These are phyloP conservation scores for Cryptus viduatorius DNA, from an alignment of 2,888 invertebrate species.

Conservation along the genomic window DNA sequence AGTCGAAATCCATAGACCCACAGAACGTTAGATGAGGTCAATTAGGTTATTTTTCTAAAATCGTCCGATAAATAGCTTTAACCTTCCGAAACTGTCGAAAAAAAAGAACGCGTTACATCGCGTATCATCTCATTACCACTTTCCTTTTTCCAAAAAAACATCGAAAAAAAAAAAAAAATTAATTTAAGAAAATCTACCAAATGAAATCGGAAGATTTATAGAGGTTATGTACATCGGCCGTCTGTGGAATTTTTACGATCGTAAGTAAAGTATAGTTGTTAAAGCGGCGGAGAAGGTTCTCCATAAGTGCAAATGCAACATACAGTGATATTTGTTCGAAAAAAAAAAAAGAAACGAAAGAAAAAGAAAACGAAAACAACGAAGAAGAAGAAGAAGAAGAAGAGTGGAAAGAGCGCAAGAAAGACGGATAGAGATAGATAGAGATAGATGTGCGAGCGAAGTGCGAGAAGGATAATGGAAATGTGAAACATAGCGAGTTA, in stretches of 20 bases:
- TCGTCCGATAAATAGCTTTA: too few species aligned
- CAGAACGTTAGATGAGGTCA: too few species aligned
- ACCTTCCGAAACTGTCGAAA: too few species aligned
- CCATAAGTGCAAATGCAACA: background rate
- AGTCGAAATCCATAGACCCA: too few species aligned
- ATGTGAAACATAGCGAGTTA: background rate
- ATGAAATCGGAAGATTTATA: constrained; percentile 32
- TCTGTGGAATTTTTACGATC: background rate
- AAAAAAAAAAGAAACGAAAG: background rate
- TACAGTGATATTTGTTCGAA: background rate
- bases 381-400: constrained; percentile 26
- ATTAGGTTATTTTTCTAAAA: too few species aligned
- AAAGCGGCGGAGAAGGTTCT: constrained; percentile 14
- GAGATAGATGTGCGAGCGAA: background rate
- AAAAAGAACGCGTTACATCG: too few species aligned
- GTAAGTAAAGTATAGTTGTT: constrained; percentile 18
- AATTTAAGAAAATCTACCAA: background rate
- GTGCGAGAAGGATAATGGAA: constrained; percentile 5
- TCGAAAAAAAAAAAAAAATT: background rate
- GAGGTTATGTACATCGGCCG: constrained; percentile 66
- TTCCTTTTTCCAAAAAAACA: too few species aligned
- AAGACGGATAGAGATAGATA: constrained; percentile 7
- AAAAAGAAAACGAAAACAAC: background rate
- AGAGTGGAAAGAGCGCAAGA: constrained; percentile 23
- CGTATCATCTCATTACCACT: too few species aligned